Evolutionary conservation across 2,888 invertebrate genomes (phyloP), one percentile per base, ranked within the genome.

Genomic region (Drosophila nigritarsus): DNA sequence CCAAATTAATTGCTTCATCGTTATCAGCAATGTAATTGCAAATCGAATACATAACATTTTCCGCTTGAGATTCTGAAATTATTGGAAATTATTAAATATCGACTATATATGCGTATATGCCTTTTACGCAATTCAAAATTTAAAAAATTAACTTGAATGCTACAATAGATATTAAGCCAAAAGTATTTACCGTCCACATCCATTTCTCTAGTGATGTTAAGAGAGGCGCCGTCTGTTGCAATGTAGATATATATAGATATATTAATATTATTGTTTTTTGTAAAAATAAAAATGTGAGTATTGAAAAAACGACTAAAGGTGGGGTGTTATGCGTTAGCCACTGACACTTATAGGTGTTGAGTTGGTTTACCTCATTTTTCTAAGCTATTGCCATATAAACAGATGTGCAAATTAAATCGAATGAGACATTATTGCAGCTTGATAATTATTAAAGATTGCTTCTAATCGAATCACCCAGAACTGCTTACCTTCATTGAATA

Each of bases 1-100:
- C 97, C 59, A 98, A 94, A 91, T 97, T 97, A 75, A 98, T 96
- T 2, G 97, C 97, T 92, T 98, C 97, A 77, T 97, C 96, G 50
- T 96, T 96, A 93, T 98, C 98, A 29, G 98, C 97, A 42, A 96
- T 95, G 90, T 97, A 98, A 5, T 96, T 96, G 90, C 96, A 96
- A 60, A 98, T 96, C 0, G 97, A 97, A 91, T 96, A 97, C 93
- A 97, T 96, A 11, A 96, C 94, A 90, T 97, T 97, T 15, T 96
- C 97, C 83, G 96, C 96, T 75, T 91, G 90, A 29, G 89, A 83
- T 90, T 93, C 93, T 93, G n/a, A 18, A 73, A 75, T 49, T 0
- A 34, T 45, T 5, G 2, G 29, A 49, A 7, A 9, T 48, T 2
- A 30, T 55, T 27, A 5, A 45, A 24, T 24, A 13, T 54, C 6